phyloP scores from a whole-genome alignment of 2,797 vertebrate species.

The Sebastes reedi region DNA sequence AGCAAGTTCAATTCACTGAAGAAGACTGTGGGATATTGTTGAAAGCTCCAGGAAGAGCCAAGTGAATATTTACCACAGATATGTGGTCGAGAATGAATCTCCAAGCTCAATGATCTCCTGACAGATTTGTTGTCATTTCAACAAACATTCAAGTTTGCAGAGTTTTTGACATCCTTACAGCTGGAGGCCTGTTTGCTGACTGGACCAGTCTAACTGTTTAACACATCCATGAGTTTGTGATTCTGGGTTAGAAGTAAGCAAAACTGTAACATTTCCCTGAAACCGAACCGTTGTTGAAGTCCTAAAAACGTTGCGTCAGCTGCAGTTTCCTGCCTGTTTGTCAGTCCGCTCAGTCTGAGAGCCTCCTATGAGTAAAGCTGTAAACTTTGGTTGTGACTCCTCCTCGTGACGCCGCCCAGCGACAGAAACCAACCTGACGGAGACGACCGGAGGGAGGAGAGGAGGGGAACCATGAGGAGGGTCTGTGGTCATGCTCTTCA shows the following conservation, averaged over 20 bases:
- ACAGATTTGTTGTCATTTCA: neutral
- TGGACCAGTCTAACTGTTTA: neutral
- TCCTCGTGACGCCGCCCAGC: slow-evolving; percentile 2
- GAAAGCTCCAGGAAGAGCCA: neutral
- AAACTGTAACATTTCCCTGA: neutral
- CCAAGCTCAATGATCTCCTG: neutral
- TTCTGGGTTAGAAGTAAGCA: neutral
- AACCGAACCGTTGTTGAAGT: neutral
- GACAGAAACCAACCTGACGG: neutral
- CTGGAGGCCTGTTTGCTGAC: neutral
- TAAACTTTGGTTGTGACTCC: slow-evolving; percentile 61
- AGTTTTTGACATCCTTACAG: neutral
- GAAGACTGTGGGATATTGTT: neutral
- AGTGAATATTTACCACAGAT: neutral
- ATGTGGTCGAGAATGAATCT: neutral
- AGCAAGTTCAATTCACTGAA: neutral
- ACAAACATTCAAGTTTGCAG: neutral
- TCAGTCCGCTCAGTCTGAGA: neutral
- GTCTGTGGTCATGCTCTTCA: slow-evolving; percentile 53
- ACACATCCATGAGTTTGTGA: neutral
- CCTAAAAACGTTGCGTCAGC: neutral
- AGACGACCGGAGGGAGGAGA: neutral
- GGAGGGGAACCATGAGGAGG: slow-evolving; percentile 4
- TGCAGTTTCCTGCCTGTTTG: neutral
- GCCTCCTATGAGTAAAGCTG: slow-evolving; percentile 38